phyloP scores from a whole-genome alignment of 2,797 vertebrate species.

The Echeneis naucrates region DNA sequence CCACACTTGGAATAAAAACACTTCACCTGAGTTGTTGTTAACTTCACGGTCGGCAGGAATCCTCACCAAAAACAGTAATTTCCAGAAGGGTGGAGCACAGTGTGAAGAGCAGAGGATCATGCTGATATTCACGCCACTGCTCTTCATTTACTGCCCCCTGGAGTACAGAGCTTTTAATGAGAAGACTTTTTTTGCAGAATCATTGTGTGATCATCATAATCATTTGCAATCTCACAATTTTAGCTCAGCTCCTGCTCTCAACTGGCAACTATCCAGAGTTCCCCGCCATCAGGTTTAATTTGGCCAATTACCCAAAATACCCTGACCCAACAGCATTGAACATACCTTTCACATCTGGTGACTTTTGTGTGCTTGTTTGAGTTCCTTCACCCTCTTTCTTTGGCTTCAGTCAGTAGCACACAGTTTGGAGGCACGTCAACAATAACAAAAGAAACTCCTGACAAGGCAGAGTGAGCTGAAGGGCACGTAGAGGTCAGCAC shows the following conservation, averaged over 20 bases:
- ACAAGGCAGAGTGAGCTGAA: slow-evolving; percentile 32
- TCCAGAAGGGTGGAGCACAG: slow-evolving; percentile 4
- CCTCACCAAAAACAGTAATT: slow-evolving; percentile 52
- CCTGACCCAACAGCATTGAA: not conserved
- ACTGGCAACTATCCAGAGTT: not conserved
- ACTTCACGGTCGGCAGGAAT: slow-evolving; percentile 29
- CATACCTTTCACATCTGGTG: slow-evolving; percentile 26
- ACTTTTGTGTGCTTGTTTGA: slow-evolving; percentile 13
- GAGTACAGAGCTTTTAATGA: not conserved
- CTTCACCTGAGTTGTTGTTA: slow-evolving; percentile 27
- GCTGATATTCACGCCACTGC: not conserved
- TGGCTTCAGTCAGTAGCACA: slow-evolving; percentile 32
- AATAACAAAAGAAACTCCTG: slow-evolving; percentile 46
- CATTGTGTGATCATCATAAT: not conserved
- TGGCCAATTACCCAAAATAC: slow-evolving; percentile 8
- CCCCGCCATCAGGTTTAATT: not conserved
- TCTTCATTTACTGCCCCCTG: not conserved
- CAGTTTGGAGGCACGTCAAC: slow-evolving; percentile 42
- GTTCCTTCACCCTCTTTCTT: slow-evolving; percentile 11
- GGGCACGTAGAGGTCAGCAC: slow-evolving; percentile 36
- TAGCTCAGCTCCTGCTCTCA: not conserved
- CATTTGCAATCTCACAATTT: not conserved
- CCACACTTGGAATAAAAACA: slow-evolving; percentile 32
- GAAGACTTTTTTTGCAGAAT: not conserved
- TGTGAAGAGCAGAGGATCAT: slow-evolving; percentile 1